A percentile compares a stretch with the other conserved stretches of the same genome.
Evolutionary conservation across 2,113 vertebrate species (phyloP).

Genomic region (Gymnocephalus cernua): DNA sequence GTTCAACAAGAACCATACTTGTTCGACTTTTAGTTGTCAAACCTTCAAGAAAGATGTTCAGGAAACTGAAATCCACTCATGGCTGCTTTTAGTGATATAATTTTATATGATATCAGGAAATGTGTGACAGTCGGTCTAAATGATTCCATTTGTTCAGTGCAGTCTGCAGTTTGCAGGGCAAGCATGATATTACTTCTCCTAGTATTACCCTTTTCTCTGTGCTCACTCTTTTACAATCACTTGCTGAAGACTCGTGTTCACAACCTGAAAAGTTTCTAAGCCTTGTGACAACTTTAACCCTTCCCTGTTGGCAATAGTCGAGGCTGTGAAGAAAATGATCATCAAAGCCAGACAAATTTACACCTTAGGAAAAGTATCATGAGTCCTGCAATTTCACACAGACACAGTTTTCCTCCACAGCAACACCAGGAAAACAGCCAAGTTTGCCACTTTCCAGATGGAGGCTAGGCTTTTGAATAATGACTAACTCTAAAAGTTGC

Average conservation of each 20-base stretch:
- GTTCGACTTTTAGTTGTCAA: background rate
- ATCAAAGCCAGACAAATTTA: constrained; percentile 84
- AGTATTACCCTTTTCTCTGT: constrained; percentile 2
- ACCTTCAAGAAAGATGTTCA: background rate
- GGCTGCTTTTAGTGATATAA: constrained; percentile 30
- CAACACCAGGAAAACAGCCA: constrained; percentile 84
- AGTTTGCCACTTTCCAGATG: constrained; percentile 87
- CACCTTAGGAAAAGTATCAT: constrained; percentile 84
- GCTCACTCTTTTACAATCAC: constrained; percentile 34
- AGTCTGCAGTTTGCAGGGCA: constrained; percentile 20
- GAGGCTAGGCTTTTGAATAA: constrained; percentile 84
- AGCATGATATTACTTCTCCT: constrained; percentile 22
- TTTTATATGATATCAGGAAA: constrained; percentile 33
- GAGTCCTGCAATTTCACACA: constrained; percentile 85
- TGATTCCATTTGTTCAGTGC: constrained; percentile 33
- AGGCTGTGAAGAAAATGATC: constrained; percentile 80
- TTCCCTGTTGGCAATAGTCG: constrained; percentile 65
- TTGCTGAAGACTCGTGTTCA: constrained; percentile 44
- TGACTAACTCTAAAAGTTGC: constrained; percentile 81
- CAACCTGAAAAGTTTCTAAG: constrained; percentile 74
- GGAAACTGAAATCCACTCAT: constrained; percentile 3
- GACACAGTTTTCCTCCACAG: constrained; percentile 81
- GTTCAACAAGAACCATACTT: background rate
- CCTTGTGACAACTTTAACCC: constrained; percentile 69
- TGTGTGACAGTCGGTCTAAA: constrained; percentile 38